Evolutionary conservation across 2,888 invertebrate species (phyloP).

Genomic region (Bellardia bayeri): DNA sequence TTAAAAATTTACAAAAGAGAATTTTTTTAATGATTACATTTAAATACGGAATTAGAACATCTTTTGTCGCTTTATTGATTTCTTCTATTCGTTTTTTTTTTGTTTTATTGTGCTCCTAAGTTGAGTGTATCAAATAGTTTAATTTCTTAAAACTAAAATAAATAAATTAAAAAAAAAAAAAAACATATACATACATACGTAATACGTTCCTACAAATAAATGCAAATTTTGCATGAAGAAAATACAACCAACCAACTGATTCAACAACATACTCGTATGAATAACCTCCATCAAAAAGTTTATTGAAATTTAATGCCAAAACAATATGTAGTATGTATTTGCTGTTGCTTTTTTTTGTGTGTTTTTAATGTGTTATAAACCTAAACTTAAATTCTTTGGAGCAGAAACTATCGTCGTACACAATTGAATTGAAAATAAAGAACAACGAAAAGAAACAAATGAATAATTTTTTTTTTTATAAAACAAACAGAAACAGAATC

Average conservation of each 20-base stretch:
- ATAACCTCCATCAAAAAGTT: conserved; percentile 56
- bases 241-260: conserved; percentile 10
- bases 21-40: conserved; percentile 5
- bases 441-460: conserved; percentile 1
- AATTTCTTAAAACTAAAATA: conserved; percentile 47
- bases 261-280: not conserved
- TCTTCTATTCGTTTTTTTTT: not conserved
- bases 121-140: conserved; percentile 59
- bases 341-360: conserved; percentile 32
- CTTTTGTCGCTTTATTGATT: conserved; percentile 48
- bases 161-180: conserved; percentile 29
- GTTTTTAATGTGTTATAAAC: conserved; percentile 68
- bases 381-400: conserved; percentile 72
- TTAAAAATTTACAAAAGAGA: not conserved
- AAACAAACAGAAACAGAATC: conserved; percentile 71
- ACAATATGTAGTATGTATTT: conserved; percentile 61
- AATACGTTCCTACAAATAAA: conserved; percentile 43
- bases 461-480: conserved; percentile 48
- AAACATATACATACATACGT: not conserved
- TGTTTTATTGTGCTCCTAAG: not conserved
- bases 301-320: conserved; percentile 72
- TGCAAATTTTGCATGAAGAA: conserved; percentile 64
- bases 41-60: conserved; percentile 56
- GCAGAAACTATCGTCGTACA: conserved; percentile 69
- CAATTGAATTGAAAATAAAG: conserved; percentile 58